A percentile compares a stretch with the other conserved stretches of the same genome.
Evolutionary conservation across 2,113 vertebrate genomes (phyloP).

Genomic region (Origma solitaria): DNA sequence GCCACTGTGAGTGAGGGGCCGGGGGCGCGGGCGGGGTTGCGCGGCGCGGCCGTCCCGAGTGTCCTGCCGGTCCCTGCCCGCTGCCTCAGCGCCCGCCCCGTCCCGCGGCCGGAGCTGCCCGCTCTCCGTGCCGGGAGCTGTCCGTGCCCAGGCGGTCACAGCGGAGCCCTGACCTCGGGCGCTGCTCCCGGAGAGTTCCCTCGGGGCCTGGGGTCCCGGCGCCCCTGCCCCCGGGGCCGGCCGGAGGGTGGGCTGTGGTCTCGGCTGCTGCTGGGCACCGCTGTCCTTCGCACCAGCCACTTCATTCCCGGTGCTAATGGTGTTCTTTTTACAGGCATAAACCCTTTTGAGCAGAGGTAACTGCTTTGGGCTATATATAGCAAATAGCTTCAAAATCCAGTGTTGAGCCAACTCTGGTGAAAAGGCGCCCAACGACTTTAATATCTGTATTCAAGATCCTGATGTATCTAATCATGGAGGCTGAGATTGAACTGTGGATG

Average conservation of each 20-base stretch:
- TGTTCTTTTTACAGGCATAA: neutral
- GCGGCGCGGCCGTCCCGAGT: neutral
- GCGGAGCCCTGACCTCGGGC: neutral
- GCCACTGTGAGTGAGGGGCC: constrained; percentile 89
- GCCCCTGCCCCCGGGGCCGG: neutral
- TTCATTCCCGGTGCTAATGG: neutral
- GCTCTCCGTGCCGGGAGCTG: neutral
- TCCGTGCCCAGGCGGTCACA: neutral
- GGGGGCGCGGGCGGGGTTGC: neutral
- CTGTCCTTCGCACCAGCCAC: neutral
- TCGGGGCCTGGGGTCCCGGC: neutral
- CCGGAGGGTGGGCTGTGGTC: neutral
- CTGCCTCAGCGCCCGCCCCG: neutral
- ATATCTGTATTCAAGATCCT: neutral
- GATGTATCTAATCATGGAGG: neutral
- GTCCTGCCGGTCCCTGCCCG: neutral
- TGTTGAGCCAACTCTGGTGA: neutral
- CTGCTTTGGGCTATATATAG: neutral
- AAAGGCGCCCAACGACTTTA: neutral
- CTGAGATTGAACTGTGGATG: neutral
- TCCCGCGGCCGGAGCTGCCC: neutral
- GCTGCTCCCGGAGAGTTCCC: neutral
- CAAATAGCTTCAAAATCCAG: neutral
- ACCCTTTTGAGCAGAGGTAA: neutral
- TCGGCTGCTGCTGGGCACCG: neutral